Evolutionary conservation across 35 echinoderm and acorn worm genomes (phyloP).

Genomic region (Heliocidaris erythrogramma): DNA sequence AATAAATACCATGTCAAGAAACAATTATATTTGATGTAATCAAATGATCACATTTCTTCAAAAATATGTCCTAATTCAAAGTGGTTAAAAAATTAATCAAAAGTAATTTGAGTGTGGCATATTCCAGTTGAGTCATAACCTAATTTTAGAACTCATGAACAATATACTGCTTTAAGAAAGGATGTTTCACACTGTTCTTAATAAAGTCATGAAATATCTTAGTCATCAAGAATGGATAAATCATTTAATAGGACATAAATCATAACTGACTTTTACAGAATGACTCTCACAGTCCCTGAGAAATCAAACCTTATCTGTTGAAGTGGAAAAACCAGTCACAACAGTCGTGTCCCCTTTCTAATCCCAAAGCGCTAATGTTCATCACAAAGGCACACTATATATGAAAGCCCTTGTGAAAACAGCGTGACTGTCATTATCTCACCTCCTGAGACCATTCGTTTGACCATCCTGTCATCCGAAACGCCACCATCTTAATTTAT

Average conservation of each 20-base stretch:
- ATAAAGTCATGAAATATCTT: not conserved
- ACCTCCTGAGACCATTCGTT: not conserved
- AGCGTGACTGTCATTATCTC: not conserved
- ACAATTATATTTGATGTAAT: too few relatives aligned
- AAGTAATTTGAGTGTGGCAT: not conserved
- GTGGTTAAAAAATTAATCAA: too few relatives aligned
- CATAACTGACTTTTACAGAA: not conserved
- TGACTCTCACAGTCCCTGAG: not conserved
- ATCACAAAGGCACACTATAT: not conserved
- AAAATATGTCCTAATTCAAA: too few relatives aligned
- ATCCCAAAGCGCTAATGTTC: conserved; percentile 8
- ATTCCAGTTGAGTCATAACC: conserved; percentile 1
- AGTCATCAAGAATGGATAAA: not conserved
- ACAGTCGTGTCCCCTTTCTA: conserved; percentile 10
- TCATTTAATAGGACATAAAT: conserved; percentile 5
- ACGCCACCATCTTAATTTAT: conserved; percentile 20
- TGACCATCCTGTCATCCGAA: conserved; percentile 18
- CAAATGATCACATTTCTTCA: too few relatives aligned
- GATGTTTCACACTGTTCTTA: not conserved
- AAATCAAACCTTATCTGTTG: not conserved
- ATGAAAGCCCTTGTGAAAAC: not conserved
- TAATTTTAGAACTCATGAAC: not conserved
- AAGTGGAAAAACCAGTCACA: conserved; percentile 9
- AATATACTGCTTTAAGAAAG: not conserved
- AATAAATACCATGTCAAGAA: not conserved